Evolutionary conservation across 2,797 vertebrate genomes (phyloP).

Genomic region (Lagocephalus sceleratus): DNA sequence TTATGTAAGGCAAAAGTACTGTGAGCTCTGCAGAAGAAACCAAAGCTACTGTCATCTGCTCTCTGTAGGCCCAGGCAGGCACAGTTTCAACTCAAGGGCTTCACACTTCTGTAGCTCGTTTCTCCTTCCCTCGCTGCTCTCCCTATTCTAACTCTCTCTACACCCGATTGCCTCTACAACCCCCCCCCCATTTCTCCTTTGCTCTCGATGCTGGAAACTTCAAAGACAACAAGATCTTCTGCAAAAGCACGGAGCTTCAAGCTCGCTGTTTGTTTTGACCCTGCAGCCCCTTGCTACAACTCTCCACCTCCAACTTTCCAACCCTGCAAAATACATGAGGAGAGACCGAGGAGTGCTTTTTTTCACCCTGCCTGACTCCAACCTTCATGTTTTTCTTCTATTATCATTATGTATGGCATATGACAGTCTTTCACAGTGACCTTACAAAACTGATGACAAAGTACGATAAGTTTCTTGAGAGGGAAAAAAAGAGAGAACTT

Average conservation of each 20-base stretch:
- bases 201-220: constrained; percentile 56
- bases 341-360: constrained; percentile 22
- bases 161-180: constrained; percentile 49
- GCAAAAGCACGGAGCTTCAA: constrained; percentile 61
- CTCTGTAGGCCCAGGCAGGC: constrained; percentile 68
- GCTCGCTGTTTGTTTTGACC: constrained; percentile 67
- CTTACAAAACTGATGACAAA: constrained; percentile 37
- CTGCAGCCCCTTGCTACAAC: constrained; percentile 42
- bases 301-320: constrained; percentile 40
- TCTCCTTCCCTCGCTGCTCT: constrained; percentile 60
- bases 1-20: constrained; percentile 75
- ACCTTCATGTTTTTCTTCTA: constrained; percentile 19
- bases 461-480: constrained; percentile 20
- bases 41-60: constrained; percentile 73
- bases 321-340: constrained; percentile 52
- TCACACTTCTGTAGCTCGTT: constrained; percentile 62
- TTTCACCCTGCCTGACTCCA: constrained; percentile 2
- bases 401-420: constrained; percentile 23
- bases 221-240: constrained; percentile 63
- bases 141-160: constrained; percentile 44
- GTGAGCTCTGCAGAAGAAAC: constrained; percentile 61
- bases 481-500: constrained; percentile 20
- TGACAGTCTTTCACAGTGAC: constrained; percentile 27
- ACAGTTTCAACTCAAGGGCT: constrained; percentile 71
- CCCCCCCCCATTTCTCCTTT: constrained; percentile 38